A percentile compares a stretch with the other conserved stretches of the same genome.
These are phyloP conservation scores for Agrochola lota DNA, from an alignment of 2,888 invertebrate species.

Conservation along the genomic window DNA sequence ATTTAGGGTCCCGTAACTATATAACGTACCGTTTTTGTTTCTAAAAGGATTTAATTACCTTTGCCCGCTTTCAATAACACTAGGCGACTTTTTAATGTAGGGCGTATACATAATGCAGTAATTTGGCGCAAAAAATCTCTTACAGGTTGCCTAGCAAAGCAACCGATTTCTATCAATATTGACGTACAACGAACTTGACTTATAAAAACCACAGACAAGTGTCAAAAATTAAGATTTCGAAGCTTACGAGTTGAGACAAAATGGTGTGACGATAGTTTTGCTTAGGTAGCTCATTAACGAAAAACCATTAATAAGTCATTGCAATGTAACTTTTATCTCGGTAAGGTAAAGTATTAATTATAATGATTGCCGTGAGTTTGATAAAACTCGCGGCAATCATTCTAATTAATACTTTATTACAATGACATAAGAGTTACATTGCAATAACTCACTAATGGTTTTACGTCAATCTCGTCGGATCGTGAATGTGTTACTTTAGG, in stretches of 20 bases:
- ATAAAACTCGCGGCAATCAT: not conserved
- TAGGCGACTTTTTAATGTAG: not conserved
- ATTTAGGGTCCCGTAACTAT: constrained; percentile 61
- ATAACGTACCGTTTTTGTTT: constrained; percentile 36
- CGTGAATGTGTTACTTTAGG: not conserved
- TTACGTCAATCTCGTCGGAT: not conserved
- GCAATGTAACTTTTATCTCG: not conserved
- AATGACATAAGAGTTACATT: not conserved
- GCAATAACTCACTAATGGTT: not conserved
- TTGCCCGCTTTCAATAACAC: not conserved
- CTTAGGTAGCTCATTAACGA: not conserved
- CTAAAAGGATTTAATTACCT: constrained; percentile 48
- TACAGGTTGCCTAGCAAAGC: not conserved
- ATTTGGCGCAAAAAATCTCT: not conserved
- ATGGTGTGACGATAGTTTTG: not conserved
- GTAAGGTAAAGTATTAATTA: not conserved
- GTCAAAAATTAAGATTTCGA: not conserved
- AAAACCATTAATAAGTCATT: not conserved
- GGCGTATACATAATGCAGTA: not conserved
- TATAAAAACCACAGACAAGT: not conserved
- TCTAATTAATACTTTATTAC: not conserved
- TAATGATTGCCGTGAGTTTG: not conserved
- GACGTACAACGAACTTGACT: not conserved
- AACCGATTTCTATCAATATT: not conserved
- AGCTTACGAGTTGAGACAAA: not conserved